A percentile compares a stretch with the other conserved stretches of the same genome.
phyloP scores from a whole-genome alignment of 2,888 invertebrate genomes.

The Drosophila anceps region DNA sequence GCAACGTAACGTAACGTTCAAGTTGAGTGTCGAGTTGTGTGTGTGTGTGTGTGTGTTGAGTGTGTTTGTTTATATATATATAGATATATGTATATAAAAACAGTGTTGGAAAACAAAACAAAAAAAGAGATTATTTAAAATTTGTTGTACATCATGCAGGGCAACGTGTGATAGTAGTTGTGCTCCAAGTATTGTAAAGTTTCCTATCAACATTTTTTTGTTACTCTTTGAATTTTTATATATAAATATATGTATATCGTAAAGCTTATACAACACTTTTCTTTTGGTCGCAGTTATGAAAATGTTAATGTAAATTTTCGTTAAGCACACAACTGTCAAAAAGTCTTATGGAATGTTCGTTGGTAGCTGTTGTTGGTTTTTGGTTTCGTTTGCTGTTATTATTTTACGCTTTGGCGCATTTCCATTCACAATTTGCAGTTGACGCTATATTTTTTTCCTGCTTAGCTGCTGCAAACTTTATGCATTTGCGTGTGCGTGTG shows the following conservation, averaged over 20 bases:
- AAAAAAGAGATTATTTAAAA: conserved; percentile 71
- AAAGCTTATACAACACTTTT: conserved; percentile 35
- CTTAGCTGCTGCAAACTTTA: conserved; percentile 59
- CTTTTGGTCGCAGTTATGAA: conserved; percentile 37
- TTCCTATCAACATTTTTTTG: not conserved
- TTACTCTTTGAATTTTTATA: not conserved
- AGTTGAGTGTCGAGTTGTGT: conserved; percentile 10
- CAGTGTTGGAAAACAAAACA: conserved; percentile 63
- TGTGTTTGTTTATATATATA: conserved; percentile 7
- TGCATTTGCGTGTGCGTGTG: conserved; percentile 76
- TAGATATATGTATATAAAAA: conserved; percentile 7
- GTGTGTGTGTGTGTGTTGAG: conserved; percentile 21
- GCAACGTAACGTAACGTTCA: conserved; percentile 11
- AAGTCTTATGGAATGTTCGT: conserved; percentile 62
- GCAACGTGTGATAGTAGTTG: not conserved
- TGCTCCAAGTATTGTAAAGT: conserved; percentile 20
- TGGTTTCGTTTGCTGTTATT: conserved; percentile 49
- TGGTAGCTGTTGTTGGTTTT: conserved; percentile 24
- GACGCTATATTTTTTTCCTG: conserved; percentile 21
- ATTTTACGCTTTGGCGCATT: conserved; percentile 59
- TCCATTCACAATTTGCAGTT: conserved; percentile 35
- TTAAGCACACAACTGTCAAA: conserved; percentile 57
- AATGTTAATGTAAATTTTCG: conserved; percentile 39
- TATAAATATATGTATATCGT: conserved; percentile 18
- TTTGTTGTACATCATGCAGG: conserved; percentile 68